These are phyloP conservation scores for Semnornis frantzii DNA, from an alignment of 2,113 vertebrate species.

Conservation along the genomic window DNA sequence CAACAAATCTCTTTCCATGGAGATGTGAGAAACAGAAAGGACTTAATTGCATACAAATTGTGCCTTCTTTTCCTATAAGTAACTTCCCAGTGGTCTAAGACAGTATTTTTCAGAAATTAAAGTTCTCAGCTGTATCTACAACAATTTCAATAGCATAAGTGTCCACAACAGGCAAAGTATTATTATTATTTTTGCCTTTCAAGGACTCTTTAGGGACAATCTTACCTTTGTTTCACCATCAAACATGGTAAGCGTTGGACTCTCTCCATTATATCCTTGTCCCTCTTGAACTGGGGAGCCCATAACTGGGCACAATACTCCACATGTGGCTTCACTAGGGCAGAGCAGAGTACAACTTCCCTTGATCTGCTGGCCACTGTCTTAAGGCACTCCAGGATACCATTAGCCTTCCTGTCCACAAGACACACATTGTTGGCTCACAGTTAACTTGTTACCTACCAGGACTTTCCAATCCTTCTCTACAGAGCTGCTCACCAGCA, in stretches of 20 bases:
- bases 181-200: background rate
- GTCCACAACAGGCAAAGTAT: background rate
- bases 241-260: background rate
- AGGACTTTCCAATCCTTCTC: background rate
- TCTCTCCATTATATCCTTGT: background rate
- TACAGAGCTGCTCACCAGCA: background rate
- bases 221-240: background rate
- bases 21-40: background rate
- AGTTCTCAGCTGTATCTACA: background rate
- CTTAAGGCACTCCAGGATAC: background rate
- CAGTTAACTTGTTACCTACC: background rate
- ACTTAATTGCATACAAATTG: background rate
- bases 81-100: background rate
- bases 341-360: background rate
- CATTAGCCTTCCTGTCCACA: background rate
- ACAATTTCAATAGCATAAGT: background rate
- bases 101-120: background rate
- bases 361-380: background rate
- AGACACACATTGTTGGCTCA: background rate
- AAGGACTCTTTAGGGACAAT: background rate
- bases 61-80: conserved; percentile 3
- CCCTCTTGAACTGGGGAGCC: background rate
- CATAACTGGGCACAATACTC: background rate
- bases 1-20: conserved; percentile 7
- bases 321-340: background rate